Conservation (phyloP, 2,113 vertebrate genomes). For the sheep (Ovis aries) region DNA sequence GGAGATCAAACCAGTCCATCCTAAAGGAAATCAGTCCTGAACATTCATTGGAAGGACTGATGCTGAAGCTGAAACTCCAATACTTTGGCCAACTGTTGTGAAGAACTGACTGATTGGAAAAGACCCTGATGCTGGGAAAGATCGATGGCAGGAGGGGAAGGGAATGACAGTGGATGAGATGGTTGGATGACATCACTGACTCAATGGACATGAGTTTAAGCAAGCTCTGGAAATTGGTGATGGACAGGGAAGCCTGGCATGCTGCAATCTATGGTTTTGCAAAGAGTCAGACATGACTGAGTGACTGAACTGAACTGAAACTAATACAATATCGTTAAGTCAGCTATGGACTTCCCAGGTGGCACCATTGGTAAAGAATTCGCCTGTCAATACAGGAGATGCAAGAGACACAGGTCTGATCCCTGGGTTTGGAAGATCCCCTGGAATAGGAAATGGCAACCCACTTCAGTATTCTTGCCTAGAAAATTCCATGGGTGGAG, state of each 20-base stretch:
- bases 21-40: not conserved
- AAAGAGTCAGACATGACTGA: not conserved
- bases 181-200: not conserved
- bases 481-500: not conserved
- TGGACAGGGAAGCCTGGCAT: not conserved
- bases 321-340: not conserved
- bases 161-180: not conserved
- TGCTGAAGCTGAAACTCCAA: not conserved
- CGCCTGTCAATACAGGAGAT: not conserved
- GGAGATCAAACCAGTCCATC: not conserved
- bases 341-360: not conserved
- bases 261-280: not conserved
- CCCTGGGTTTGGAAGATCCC: not conserved
- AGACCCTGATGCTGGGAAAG: not conserved
- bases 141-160: not conserved
- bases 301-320: not conserved
- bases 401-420: not conserved
- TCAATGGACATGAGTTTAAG: accelerated
- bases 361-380: not conserved
- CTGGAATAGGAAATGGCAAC: not conserved
- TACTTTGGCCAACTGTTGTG: not conserved
- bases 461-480: not conserved
- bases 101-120: not conserved
- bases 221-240: not conserved
- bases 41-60: not conserved